Conservation (phyloP, 1,140 invertebrate species). For the Drosophila setifemur region DNA sequence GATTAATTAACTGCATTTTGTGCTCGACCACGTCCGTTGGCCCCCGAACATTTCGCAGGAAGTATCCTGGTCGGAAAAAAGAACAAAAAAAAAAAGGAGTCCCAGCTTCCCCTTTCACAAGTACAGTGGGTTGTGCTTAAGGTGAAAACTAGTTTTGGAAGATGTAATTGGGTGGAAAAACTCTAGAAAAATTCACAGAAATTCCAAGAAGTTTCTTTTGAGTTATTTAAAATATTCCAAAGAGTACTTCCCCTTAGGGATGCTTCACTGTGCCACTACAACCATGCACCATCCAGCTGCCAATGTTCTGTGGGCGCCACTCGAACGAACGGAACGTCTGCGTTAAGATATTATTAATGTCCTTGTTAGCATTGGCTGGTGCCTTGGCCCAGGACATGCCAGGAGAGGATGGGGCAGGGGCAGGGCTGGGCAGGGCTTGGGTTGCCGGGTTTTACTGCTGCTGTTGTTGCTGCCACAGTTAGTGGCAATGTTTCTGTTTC, state of each 20-base stretch:
- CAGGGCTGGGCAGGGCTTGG: too few species aligned
- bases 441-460: slow-evolving; percentile 4
- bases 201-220: neutral
- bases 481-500: too few species aligned
- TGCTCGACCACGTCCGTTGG: slow-evolving; percentile 47
- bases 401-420: too few species aligned
- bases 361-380: slow-evolving; percentile 59
- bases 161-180: too few species aligned
- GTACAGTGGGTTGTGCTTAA: too few species aligned
- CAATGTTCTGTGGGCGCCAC: slow-evolving; percentile 40
- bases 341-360: slow-evolving; percentile 74
- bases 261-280: neutral
- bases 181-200: too few species aligned
- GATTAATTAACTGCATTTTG: slow-evolving; percentile 79
- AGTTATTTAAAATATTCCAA: too few species aligned
- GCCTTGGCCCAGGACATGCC: too few species aligned
- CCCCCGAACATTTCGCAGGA: neutral
- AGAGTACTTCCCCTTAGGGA: neutral
- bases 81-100: neutral
- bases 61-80: too few species aligned
- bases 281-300: neutral
- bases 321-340: slow-evolving; percentile 53
- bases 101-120: too few species aligned
- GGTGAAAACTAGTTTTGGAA: too few species aligned
- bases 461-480: too few species aligned